Evolutionary conservation across 2,888 invertebrate species (phyloP), one percentile per base, ranked within the genome.

Genomic region (Drosophila kambysellisi): DNA sequence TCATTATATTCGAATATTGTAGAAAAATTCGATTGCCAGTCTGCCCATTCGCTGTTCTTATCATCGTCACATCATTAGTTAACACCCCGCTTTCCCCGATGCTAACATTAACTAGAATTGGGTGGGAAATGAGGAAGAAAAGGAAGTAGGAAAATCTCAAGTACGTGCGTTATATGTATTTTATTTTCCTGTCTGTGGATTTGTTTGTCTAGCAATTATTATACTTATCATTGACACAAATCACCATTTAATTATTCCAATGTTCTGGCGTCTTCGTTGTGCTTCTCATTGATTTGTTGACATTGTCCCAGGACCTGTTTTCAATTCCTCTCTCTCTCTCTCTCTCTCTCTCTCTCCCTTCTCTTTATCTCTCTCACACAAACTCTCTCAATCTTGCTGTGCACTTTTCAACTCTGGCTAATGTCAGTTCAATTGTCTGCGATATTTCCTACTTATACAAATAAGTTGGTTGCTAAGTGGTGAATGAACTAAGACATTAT

Each of bases 221-320:
- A 87, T 88, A 79, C 78, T 89, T 91, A 89, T 91, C 88, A 80
- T 59, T 86, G 91, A 91, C 91, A 88, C 83, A 88, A 88, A 91
- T 90, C 86, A 78, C 78, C 81, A 91, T 88, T 89, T 91, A 91
- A 91, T 91, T 89, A 91, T 91, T 74, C 82, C 74, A 71, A 61
- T 83, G 87, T 83, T 77, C 80, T 82, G 74, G 64, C 72, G 76
- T 74, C 76, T 73, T 83, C 74, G 69, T 71, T 79, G 76, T 68
- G 74, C 73, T 81, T 71, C 71, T 65, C 80, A 88, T 88, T 90
- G 91, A 91, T 87, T 90, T 89, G 82, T 83, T 90, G 88, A 83
- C 88, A 87, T 70, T 76, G 80, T 69, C 68, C 69, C 25, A 17
- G 33, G 43, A 37, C n/a, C 41, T 29, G 5, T 39, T 30, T 12